Percentiles rank a stretch among this genome's conserved stretches.
Evolutionary conservation across 2,113 vertebrate species (phyloP).

Genomic region (Amphilophus citrinellus): DNA sequence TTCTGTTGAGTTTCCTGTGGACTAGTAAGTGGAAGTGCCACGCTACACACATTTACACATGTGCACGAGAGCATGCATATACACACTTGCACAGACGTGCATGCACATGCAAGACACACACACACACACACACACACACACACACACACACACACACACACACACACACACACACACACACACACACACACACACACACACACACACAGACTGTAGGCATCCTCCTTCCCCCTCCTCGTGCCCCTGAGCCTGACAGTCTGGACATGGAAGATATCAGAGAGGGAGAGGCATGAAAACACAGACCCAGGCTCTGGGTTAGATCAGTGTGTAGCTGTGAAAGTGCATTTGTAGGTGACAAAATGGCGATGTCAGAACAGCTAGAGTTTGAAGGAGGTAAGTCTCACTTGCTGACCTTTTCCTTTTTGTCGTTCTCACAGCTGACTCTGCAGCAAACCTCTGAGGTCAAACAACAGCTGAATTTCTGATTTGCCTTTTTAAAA

Average conservation of each 20-base stretch:
- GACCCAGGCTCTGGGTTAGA: slow-evolving; percentile 52
- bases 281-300: slow-evolving; percentile 68
- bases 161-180: not conserved
- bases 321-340: slow-evolving; percentile 61
- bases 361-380: slow-evolving; percentile 74
- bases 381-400: slow-evolving; percentile 72
- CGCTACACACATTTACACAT: slow-evolving; percentile 58
- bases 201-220: slow-evolving; percentile 43
- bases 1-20: slow-evolving; percentile 77
- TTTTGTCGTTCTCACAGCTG: slow-evolving; percentile 11
- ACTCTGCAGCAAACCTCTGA: not conserved
- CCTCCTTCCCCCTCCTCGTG: slow-evolving; percentile 52
- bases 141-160: slow-evolving; percentile 22
- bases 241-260: slow-evolving; percentile 79
- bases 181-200: not conserved
- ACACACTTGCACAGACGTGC: not conserved
- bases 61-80: slow-evolving; percentile 17
- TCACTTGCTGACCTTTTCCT: slow-evolving; percentile 33
- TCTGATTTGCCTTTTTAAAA: not conserved
- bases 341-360: slow-evolving; percentile 64
- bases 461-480: not conserved
- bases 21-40: slow-evolving; percentile 76
- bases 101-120: not conserved
- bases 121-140: slow-evolving; percentile 30
- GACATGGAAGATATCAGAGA: slow-evolving; percentile 78